A percentile compares a stretch with the other conserved stretches of the same genome.
Evolutionary conservation across 2,797 vertebrate species (phyloP).

Genomic region (Darevskia mixta): DNA sequence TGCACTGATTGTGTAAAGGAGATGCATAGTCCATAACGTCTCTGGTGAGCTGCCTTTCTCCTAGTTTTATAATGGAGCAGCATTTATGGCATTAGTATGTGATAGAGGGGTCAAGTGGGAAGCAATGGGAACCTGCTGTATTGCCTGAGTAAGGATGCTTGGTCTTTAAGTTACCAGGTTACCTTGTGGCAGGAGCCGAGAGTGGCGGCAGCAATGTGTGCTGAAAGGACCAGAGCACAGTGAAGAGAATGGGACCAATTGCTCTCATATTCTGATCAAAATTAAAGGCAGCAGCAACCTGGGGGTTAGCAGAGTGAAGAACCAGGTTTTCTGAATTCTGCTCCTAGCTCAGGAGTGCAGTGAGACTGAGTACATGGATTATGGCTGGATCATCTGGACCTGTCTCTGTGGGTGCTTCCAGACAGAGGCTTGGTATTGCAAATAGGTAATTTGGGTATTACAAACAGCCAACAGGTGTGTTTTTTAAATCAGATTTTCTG

Average conservation of each 20-base stretch:
- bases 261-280: neutral
- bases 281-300: neutral
- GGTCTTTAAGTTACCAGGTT: neutral
- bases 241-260: neutral
- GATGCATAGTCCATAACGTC: too few relatives aligned
- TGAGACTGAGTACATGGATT: neutral
- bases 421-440: too few relatives aligned
- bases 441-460: too few relatives aligned
- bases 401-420: too few relatives aligned
- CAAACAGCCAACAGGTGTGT: too few relatives aligned
- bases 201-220: too few relatives aligned
- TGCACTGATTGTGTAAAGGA: neutral
- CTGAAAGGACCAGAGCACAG: neutral
- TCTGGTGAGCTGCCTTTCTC: neutral
- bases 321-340: neutral
- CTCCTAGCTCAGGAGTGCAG: neutral
- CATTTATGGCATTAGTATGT: conserved; percentile 9
- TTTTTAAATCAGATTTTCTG: too few relatives aligned
- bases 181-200: neutral
- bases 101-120: neutral
- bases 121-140: neutral
- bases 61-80: neutral
- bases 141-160: neutral
- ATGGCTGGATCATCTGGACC: neutral
- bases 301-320: neutral